Base-by-base conservation (phyloP, 2,797 vertebrate genomes). In the Micropoecilia bifurca region DNA sequence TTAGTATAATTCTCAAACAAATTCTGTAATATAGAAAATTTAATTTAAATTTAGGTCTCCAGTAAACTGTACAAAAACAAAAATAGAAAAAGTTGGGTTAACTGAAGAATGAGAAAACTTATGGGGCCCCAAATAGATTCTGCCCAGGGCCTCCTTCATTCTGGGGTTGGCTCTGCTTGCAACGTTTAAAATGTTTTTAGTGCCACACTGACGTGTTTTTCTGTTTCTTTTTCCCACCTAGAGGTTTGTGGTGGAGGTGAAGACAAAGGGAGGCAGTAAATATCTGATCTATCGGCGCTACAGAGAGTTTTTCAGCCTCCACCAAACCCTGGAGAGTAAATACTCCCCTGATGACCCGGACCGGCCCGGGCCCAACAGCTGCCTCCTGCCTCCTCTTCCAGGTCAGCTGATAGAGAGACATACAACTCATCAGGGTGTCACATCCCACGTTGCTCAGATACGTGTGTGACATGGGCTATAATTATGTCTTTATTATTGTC, bases 231-330 rank as follows among this genome's bases (percentile, higher is more conserved):
- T 53, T 53, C 45, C 89, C 84, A 50, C 72, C 9, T 82, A 94
- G 93, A 74, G 7, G 48, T 99, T 99, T 87, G 97, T 98, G 79
- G 97, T 98, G 2, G 98, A 98, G 92, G 98, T 99, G 79, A 99
- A 97, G 91, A 96, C 97, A 0, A 99, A 97, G 94, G 98, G 98
- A 25, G 95, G 95, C 0, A 94, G 95, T 39, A 98, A 97, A 85
- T 99, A 99, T 82, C 91, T 99, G 81, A 98, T 99, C 93, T 99
- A 98, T 91, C 95, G 98, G 48, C 95, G 98, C 80, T 99, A 99
- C 87, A 88, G 96, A 8, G 93, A 98, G 79, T 99, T 99, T 90
- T 93, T 97, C 9, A 85, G 92, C 79, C 93, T 99, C 47, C 97
- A 99, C 78, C 81, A 94, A 89, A 95, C 95, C 69, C 95, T 99